A percentile compares a stretch with the other conserved stretches of the same genome.
Evolutionary conservation across 2,888 invertebrate species (phyloP).

Genomic region (Antitype chi): DNA sequence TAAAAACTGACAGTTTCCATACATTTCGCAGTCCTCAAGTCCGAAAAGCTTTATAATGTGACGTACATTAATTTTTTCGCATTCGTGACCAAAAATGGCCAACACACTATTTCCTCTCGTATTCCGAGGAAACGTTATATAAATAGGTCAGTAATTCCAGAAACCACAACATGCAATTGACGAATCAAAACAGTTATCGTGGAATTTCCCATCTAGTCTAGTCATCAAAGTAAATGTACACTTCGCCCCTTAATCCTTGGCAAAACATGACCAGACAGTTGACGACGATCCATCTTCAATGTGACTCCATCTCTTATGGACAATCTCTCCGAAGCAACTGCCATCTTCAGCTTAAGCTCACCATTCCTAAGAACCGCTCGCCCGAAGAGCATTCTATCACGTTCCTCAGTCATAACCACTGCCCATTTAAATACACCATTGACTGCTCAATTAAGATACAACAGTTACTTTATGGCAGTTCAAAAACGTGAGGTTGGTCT

Average conservation of each 20-base stretch:
- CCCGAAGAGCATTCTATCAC: slow-evolving; percentile 62
- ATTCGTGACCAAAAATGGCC: neutral
- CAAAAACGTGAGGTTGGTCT: slow-evolving; percentile 48
- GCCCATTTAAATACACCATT: slow-evolving; percentile 58
- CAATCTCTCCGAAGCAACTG: slow-evolving; percentile 1
- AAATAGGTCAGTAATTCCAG: slow-evolving; percentile 22
- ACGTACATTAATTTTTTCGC: neutral
- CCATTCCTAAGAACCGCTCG: slow-evolving; percentile 41
- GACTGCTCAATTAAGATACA: slow-evolving; percentile 60
- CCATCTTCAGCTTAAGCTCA: slow-evolving; percentile 24
- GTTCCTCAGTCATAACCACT: slow-evolving; percentile 47
- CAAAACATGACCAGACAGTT: slow-evolving; percentile 21
- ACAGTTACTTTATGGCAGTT: slow-evolving; percentile 56
- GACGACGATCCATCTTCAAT: slow-evolving; percentile 25
- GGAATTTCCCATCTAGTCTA: slow-evolving; percentile 14
- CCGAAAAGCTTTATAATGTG: neutral
- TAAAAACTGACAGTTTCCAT: neutral
- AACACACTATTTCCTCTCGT: neutral
- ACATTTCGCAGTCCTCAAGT: neutral
- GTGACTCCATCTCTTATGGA: slow-evolving; percentile 32
- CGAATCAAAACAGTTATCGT: slow-evolving; percentile 1
- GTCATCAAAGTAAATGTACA: slow-evolving; percentile 12
- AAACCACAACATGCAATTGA: slow-evolving; percentile 15
- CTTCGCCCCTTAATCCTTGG: neutral
- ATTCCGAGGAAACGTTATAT: slow-evolving; percentile 10